Evolutionary conservation across 23 tunicate species (phyloP), one percentile per base, ranked within the genome.

Genomic region (Trididemnum nubilum): DNA sequence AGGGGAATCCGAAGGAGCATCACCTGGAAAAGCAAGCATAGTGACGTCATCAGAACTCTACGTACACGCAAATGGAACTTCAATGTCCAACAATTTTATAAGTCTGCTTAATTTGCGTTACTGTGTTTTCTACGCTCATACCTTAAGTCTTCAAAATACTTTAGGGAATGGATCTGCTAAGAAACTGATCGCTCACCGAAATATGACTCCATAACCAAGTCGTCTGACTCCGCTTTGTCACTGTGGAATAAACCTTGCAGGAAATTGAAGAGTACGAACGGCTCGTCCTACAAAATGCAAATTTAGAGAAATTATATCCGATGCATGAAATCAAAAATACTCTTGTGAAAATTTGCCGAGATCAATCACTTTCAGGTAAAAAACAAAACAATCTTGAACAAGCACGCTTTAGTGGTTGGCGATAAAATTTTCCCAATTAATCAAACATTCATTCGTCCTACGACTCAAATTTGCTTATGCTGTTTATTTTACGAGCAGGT

Each of bases 191-290:
- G 9, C 54, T 44, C 61, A 88, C 93, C 87, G 76, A 88, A 82
- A 51, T 88, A 82, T 18, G 93, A 82, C 27, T 82, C 93, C 72
- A 34, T 76, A 38, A 88, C 36, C 12, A 82, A 33, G 34, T 88
- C 93, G 35, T 64, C 67, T 9, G 51, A 24, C n/a, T 82, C 85
- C 7, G 50, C 28, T 23, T 88, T 65, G 28, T 61, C 72, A 1
- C 28, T 21, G 0, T 78, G 37, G 37, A 93, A 93, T 19, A 87
- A 75, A 0, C 93, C 98, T 83, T 71, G 92, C 71, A 93, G 72
- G 77, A 93, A 93, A 36, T 64, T 83, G 87, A 65, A 93, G 15
- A 93, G 84, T 37, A 88, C 76, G 59, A 83, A 86, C 0, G 97
- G 97, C 1, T 93, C 89, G 37, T 84, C 93, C 98, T 93, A 23